These are phyloP conservation scores for Thunnus maccoyii DNA, from an alignment of 2,113 vertebrate genomes.

Conservation along the genomic window DNA sequence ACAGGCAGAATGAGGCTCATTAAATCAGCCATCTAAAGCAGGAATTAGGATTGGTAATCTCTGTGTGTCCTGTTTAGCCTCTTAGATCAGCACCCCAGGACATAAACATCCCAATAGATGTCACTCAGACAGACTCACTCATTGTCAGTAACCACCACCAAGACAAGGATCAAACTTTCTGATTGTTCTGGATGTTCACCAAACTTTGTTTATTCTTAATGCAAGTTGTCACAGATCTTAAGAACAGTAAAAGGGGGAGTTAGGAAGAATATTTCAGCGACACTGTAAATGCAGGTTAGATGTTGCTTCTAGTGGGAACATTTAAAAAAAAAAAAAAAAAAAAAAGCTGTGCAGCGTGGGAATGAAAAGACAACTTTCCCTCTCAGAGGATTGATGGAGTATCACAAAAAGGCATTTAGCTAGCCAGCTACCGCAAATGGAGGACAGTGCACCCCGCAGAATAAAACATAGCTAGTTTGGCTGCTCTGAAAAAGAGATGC, in stretches of 20 bases:
- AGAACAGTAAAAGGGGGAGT: background rate
- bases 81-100: conserved; percentile 24
- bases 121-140: background rate
- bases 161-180: background rate
- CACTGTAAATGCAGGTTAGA: background rate
- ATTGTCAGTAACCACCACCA: background rate
- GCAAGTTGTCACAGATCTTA: background rate
- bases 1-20: conserved; percentile 18
- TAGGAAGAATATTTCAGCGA: background rate
- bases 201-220: no score
- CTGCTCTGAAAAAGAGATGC: conserved; percentile 64
- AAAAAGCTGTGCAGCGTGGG: background rate
- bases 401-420: conserved; percentile 24
- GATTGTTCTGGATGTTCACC: no score
- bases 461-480: conserved; percentile 45
- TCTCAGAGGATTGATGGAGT: conserved; percentile 16
- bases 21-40: conserved; percentile 37
- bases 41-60: conserved; percentile 7
- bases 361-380: conserved; percentile 24
- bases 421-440: conserved; percentile 42
- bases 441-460: conserved; percentile 38
- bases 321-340: no score
- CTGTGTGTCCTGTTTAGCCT: background rate
- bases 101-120: background rate
- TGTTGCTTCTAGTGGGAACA: background rate